Conservation (phyloP, 2,113 vertebrate genomes). For the Hemicordylus capensis region DNA sequence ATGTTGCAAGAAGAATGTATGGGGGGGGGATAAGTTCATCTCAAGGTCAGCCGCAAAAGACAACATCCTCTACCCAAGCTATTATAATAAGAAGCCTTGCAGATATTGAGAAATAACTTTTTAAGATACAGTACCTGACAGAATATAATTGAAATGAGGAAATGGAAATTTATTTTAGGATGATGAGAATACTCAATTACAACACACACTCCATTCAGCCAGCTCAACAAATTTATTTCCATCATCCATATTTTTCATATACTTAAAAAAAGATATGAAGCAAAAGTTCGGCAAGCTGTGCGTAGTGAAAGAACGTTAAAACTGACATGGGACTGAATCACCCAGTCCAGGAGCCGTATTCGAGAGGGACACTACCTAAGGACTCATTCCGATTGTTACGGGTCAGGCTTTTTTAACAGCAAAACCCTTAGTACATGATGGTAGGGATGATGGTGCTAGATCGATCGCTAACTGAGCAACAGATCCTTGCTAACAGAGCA, state of each 20-base stretch:
- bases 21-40: neutral
- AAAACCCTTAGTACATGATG: too few species aligned
- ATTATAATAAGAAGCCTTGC: neutral
- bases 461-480: too few species aligned
- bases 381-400: too few species aligned
- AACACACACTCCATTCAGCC: neutral
- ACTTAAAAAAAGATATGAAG: neutral
- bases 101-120: neutral
- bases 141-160: constrained; percentile 2
- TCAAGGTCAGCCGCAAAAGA: constrained; percentile 25
- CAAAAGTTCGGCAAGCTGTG: too few species aligned
- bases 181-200: neutral
- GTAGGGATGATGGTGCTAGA: too few species aligned
- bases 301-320: neutral
- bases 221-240: constrained; percentile 9
- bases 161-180: neutral
- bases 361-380: neutral
- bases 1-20: neutral
- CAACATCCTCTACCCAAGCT: neutral
- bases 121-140: neutral
- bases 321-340: neutral
- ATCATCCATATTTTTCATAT: neutral
- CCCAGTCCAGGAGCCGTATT: neutral
- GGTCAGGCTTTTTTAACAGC: neutral
- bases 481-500: too few species aligned